A percentile compares a stretch with the other conserved stretches of the same genome.
Evolutionary conservation across 2,113 vertebrate species (phyloP).

Genomic region (Suricata suricatta): DNA sequence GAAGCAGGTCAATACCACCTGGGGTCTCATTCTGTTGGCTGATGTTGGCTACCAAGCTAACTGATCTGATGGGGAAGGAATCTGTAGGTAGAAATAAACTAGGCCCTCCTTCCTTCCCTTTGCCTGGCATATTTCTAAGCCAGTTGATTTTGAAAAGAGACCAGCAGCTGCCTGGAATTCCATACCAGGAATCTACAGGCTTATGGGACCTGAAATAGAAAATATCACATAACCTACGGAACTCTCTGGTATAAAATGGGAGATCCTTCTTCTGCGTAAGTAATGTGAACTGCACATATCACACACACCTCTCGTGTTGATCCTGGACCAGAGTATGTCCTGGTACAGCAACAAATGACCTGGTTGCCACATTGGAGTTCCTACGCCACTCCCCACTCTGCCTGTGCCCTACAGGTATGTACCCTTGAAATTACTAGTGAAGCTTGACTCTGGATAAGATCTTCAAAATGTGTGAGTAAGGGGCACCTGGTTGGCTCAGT

Average conservation of each 20-base stretch:
- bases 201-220: background rate
- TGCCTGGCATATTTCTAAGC: background rate
- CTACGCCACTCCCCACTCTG: background rate
- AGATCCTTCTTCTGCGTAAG: background rate
- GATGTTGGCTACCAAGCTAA: background rate
- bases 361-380: background rate
- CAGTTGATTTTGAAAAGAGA: constrained; percentile 17
- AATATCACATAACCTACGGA: background rate
- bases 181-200: background rate
- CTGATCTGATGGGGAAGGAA: background rate
- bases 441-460: background rate
- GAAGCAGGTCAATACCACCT: background rate
- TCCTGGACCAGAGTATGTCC: background rate
- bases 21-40: background rate
- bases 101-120: background rate
- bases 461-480: background rate
- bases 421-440: background rate
- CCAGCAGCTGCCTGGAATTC: background rate
- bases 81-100: background rate
- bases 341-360: background rate
- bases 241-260: background rate
- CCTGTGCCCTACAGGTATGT: background rate
- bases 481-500: background rate
- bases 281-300: background rate
- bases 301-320: background rate